Evolutionary conservation across 2,888 invertebrate genomes (phyloP).

Genomic region (Pristionchus mayeri): DNA sequence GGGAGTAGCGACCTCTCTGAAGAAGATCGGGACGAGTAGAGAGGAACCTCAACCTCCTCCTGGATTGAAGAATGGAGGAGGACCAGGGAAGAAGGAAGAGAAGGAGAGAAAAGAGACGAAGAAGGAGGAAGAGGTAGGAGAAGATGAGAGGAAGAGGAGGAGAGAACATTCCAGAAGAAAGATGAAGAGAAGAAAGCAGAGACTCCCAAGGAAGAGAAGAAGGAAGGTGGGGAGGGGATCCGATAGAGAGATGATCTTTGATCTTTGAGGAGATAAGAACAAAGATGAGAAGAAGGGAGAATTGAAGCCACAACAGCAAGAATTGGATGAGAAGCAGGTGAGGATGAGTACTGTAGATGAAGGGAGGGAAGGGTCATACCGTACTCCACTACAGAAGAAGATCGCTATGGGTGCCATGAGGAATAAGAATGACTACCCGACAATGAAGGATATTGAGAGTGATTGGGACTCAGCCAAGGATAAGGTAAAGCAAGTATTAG

Average conservation of each 20-base stretch:
- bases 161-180: no score
- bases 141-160: background rate
- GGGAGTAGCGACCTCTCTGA: no score
- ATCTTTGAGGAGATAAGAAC: background rate
- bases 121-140: background rate
- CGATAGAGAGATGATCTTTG: no score
- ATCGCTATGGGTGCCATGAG: background rate
- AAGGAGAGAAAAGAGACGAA: background rate
- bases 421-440: conserved; percentile 1
- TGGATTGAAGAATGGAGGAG: background rate
- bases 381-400: conserved; percentile 2
- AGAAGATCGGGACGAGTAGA: background rate
- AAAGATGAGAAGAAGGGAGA: background rate
- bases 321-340: no score
- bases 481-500: background rate
- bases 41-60: background rate
- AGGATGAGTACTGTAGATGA: no score
- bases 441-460: conserved; percentile 25
- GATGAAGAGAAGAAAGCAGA: background rate
- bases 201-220: conserved; percentile 3
- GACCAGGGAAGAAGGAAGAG: no score
- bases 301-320: background rate
- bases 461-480: conserved; percentile 23
- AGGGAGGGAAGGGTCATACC: no score
- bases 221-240: background rate